Evolutionary conservation across 1,140 invertebrate species (phyloP).

Genomic region (Nasonia vitripennis): DNA sequence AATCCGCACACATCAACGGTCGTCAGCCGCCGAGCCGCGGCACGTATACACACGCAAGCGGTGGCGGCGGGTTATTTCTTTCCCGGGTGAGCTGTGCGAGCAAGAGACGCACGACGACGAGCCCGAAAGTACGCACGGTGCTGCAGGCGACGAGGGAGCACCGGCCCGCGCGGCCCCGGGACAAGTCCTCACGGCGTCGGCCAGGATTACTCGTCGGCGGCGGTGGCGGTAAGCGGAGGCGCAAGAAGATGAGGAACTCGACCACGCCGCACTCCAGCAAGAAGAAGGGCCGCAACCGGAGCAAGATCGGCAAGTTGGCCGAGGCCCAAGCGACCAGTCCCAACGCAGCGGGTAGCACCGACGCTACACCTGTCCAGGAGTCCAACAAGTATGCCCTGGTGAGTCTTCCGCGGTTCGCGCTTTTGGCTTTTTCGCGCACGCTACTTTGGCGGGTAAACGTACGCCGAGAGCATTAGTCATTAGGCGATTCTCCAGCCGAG

Average conservation of each 20-base stretch:
- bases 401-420: slow-evolving; percentile 10
- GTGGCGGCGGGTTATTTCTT: not conserved
- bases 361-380: slow-evolving; percentile 65
- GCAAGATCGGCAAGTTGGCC: slow-evolving; percentile 54
- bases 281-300: slow-evolving; percentile 70
- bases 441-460: not conserved
- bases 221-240: slow-evolving; percentile 23
- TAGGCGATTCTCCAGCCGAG: too few relatives aligned
- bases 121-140: slow-evolving; percentile 28
- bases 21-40: not conserved
- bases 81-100: not conserved
- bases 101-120: not conserved
- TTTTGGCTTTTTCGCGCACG: not conserved
- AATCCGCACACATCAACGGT: not conserved
- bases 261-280: slow-evolving; percentile 68
- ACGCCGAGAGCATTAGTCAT: not conserved
- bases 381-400: slow-evolving; percentile 69
- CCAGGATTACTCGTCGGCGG: slow-evolving; percentile 36
- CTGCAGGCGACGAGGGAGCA: slow-evolving; percentile 26
- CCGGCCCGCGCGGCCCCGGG: slow-evolving; percentile 33
- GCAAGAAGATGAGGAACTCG: slow-evolving; percentile 58
- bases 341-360: slow-evolving; percentile 52
- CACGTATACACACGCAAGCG: not conserved
- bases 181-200: slow-evolving; percentile 38
- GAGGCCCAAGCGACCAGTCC: not conserved